Evolutionary conservation across 2,888 invertebrate genomes (phyloP), one percentile per base, ranked within the genome.

Genomic region (Drosophila cognata): DNA sequence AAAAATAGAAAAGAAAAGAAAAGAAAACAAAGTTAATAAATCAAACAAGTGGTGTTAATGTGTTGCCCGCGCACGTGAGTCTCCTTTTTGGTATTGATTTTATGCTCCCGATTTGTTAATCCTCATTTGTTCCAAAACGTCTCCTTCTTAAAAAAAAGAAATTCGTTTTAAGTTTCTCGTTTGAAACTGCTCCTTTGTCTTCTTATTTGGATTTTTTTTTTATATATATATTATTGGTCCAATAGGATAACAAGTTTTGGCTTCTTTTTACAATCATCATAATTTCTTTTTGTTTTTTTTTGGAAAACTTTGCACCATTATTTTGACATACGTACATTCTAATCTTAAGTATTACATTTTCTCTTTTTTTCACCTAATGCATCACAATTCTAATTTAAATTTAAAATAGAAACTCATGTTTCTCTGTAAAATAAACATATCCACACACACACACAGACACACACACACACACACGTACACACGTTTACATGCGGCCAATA

Each of bases 61-160:
- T 91, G 86, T 89, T 84, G 86, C 88, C 90, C 87, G 83, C 86
- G 89, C 89, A 89, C 91, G 89, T 82, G 90, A 84, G 91, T 91
- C 90, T 91, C 91, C 90, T 90, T 81, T 91, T 79, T 81, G 76
- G 77, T 84, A 81, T 78, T 87, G 88, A 82, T 89, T 89, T 83
- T 79, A 74, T 86, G 82, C 74, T 88, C 82, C 81, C 74, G 68
- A 73, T 85, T 76, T 83, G 72, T 84, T 88, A 73, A 74, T 77
- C 74, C 70, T 74, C 74, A 72, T 71, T 67, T 80, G 76, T 71
- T 73, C 66, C 53, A 38, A 71, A 62, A 62, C 55, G 46, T 71
- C 52, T 71, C 31, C 67, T 59, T 57, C 48, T 62, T 41, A 58
- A 57, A 29, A 25, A 25, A 63, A 59, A 59, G 51, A 72, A 57